Evolutionary conservation across 2,888 invertebrate species (phyloP).

Genomic region (Eilema sororculum): DNA sequence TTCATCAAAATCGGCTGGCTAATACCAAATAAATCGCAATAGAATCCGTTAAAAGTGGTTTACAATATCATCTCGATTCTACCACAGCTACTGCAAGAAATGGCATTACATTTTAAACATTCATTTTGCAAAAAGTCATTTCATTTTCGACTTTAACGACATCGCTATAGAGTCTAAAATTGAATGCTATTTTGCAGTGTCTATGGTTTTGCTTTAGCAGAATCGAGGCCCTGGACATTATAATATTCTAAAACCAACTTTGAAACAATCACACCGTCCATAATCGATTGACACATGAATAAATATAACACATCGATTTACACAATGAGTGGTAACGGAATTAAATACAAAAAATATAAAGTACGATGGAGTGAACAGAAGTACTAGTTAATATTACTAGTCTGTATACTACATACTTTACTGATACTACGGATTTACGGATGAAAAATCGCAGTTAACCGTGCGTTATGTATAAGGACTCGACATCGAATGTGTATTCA

Average conservation of each 20-base stretch:
- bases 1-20: no score
- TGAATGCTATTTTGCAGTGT: no score
- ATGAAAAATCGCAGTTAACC: not conserved
- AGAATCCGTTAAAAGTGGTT: no score
- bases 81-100: no score
- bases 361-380: conserved; percentile 32
- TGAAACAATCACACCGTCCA: conserved; percentile 43
- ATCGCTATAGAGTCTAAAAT: no score
- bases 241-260: conserved; percentile 32
- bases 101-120: no score
- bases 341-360: conserved; percentile 25
- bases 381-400: not conserved
- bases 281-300: conserved; percentile 41
- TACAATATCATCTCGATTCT: no score
- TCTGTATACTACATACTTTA: not conserved
- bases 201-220: no score
- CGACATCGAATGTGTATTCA: not conserved
- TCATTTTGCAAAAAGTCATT: no score
- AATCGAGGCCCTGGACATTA: conserved; percentile 28
- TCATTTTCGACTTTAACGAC: no score
- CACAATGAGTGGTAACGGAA: conserved; percentile 49
- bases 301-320: conserved; percentile 49
- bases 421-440: not conserved
- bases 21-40: no score
- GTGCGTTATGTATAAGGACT: not conserved